phyloP scores from a whole-genome alignment of 2,888 invertebrate species.

The Temnothorax unifasciatus region DNA sequence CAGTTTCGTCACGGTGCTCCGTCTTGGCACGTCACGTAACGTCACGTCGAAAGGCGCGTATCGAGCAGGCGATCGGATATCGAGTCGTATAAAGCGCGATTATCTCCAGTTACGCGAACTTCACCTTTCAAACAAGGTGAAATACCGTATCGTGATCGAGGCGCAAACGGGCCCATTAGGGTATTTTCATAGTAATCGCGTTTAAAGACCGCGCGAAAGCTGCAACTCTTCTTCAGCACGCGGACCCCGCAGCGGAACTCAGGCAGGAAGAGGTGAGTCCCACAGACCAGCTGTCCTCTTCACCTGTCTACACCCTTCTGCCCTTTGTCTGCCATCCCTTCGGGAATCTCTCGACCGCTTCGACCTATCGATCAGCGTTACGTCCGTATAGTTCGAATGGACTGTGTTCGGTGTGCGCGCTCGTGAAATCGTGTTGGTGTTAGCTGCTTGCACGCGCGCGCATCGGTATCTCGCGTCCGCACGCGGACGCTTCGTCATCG shows the following conservation, averaged over 20 bases:
- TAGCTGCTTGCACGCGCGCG: conserved; percentile 37
- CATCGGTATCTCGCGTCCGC: conserved; percentile 13
- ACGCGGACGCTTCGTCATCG: conserved; percentile 25
- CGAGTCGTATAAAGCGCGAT: background rate
- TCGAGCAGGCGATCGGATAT: background rate
- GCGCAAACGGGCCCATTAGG: conserved; percentile 13
- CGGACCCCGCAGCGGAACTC: conserved; percentile 77
- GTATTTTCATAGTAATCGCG: conserved; percentile 60
- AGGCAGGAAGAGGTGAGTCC: conserved; percentile 75
- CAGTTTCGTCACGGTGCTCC: conserved; percentile 66
- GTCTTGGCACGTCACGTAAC: conserved; percentile 58
- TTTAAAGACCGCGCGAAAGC: conserved; percentile 69
- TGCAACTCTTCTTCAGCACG: conserved; percentile 84
- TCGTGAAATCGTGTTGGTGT: conserved; percentile 10
- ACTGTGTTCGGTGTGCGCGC: conserved; percentile 15
- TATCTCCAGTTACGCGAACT: background rate
- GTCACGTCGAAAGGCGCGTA: conserved; percentile 43
- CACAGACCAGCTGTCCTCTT: conserved; percentile 19
- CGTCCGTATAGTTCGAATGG: conserved; percentile 31
- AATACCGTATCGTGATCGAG: background rate
- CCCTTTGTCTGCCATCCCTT: conserved; percentile 35
- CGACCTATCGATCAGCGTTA: conserved; percentile 69
- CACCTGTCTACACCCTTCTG: conserved; percentile 11
- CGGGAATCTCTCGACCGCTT: conserved; percentile 31
- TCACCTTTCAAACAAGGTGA: background rate